Evolutionary conservation across 2,888 invertebrate genomes (phyloP).

Genomic region (Amiota mariae): DNA sequence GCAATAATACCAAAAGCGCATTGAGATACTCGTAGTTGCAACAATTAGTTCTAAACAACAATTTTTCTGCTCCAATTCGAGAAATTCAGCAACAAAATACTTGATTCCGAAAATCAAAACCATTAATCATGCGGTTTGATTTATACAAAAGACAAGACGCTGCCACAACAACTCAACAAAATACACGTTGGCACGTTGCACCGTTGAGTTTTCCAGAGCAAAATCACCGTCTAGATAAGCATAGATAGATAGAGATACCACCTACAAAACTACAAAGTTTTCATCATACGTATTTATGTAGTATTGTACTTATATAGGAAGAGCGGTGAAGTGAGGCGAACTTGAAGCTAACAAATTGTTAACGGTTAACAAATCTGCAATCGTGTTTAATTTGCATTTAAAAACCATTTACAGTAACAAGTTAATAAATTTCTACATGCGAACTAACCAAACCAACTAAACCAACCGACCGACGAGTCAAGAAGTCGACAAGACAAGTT

Average conservation of each 20-base stretch:
- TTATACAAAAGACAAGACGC: background rate
- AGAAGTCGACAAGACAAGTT: too few relatives aligned
- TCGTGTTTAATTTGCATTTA: conserved; percentile 25
- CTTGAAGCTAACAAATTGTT: background rate
- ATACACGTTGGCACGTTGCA: background rate
- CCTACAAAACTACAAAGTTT: background rate
- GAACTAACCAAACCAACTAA: background rate
- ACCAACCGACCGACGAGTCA: background rate
- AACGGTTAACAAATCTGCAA: conserved; percentile 21
- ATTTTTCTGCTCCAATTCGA: conserved; percentile 26
- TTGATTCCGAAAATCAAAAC: background rate
- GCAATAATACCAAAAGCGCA: too few relatives aligned
- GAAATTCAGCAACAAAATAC: background rate
- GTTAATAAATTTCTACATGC: conserved; percentile 7
- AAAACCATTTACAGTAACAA: conserved; percentile 2
- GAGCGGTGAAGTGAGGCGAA: too few relatives aligned
- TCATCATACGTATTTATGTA: too few relatives aligned
- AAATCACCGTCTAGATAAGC: conserved; percentile 3
- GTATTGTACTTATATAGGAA: too few relatives aligned
- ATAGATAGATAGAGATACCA: too few relatives aligned
- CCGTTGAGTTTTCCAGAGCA: conserved; percentile 10
- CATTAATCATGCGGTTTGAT: conserved; percentile 13
- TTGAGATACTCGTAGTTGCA: background rate
- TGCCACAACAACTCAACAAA: background rate
- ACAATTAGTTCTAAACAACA: conserved; percentile 5